Evolutionary conservation across 1,140 invertebrate species (phyloP).

Genomic region (Aphaenogaster floridana): DNA sequence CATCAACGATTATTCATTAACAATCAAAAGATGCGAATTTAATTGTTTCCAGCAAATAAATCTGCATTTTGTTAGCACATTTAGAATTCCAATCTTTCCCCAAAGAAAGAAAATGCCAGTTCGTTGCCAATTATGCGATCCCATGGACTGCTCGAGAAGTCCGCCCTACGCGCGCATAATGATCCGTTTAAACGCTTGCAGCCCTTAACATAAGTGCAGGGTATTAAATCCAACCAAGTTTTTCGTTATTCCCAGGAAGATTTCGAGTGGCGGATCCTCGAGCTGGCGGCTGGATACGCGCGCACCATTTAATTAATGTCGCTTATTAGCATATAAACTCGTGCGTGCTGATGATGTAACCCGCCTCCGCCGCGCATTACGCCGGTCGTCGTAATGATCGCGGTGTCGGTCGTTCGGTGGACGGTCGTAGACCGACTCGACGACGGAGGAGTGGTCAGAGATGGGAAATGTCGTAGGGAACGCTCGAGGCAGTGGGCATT

Average conservation of each 20-base stretch:
- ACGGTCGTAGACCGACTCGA: conserved; percentile 60
- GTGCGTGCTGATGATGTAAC: conserved; percentile 72
- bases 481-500: conserved; percentile 77
- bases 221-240: conserved; percentile 52
- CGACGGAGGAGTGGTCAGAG: conserved; percentile 70
- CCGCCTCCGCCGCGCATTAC: conserved; percentile 53
- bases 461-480: conserved; percentile 76
- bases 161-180: conserved; percentile 26
- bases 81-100: neutral
- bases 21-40: neutral
- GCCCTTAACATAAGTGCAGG: conserved; percentile 18
- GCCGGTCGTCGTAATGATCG: conserved; percentile 59
- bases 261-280: conserved; percentile 44
- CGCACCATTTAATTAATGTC: conserved; percentile 80
- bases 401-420: conserved; percentile 39
- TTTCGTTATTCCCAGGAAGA: conserved; percentile 57
- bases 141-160: neutral
- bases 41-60: neutral
- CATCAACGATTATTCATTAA: neutral
- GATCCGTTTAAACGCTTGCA: conserved; percentile 32
- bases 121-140: conserved; percentile 18
- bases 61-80: neutral
- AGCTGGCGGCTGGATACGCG: conserved; percentile 59
- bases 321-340: conserved; percentile 80
- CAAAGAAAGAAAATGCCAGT: neutral